Conservation (phyloP, 2,113 vertebrate species). For the Macaca nemestrina region DNA sequence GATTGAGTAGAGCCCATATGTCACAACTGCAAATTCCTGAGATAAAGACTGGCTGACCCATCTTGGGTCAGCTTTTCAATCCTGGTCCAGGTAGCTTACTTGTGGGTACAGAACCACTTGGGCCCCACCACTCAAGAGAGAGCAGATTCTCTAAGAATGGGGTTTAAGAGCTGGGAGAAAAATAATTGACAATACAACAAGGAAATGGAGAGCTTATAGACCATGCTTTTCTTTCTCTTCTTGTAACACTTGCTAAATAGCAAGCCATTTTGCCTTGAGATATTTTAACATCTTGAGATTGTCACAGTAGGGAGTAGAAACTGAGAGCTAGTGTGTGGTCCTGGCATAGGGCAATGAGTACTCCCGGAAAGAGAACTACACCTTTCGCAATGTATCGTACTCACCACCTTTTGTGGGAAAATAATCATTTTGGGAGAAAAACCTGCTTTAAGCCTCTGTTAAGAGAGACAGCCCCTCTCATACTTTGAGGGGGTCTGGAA, state of each 20-base stretch:
- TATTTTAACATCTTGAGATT: background rate
- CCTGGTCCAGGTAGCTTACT: background rate
- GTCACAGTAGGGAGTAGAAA: background rate
- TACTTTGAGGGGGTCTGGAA: background rate
- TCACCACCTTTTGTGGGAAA: background rate
- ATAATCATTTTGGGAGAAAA: background rate
- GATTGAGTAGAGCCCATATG: background rate
- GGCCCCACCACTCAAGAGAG: background rate
- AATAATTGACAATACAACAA: background rate
- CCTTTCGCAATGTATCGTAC: background rate
- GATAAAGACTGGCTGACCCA: background rate
- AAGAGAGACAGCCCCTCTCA: background rate
- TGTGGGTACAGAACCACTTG: background rate
- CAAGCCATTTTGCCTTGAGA: conserved; percentile 24
- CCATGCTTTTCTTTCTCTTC: background rate
- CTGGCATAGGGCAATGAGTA: background rate
- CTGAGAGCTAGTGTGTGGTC: background rate
- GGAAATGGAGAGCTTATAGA: background rate
- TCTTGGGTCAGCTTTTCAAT: background rate
- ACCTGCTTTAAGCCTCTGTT: background rate
- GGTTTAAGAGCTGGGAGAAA: background rate
- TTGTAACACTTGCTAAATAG: background rate
- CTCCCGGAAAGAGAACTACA: background rate
- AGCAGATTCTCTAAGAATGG: background rate
- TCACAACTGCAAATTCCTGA: background rate